A percentile compares a stretch with the other conserved stretches of the same genome.
These are phyloP conservation scores for Rhinichthys klamathensis DNA, from an alignment of 2,113 vertebrate genomes.

Conservation along the genomic window DNA sequence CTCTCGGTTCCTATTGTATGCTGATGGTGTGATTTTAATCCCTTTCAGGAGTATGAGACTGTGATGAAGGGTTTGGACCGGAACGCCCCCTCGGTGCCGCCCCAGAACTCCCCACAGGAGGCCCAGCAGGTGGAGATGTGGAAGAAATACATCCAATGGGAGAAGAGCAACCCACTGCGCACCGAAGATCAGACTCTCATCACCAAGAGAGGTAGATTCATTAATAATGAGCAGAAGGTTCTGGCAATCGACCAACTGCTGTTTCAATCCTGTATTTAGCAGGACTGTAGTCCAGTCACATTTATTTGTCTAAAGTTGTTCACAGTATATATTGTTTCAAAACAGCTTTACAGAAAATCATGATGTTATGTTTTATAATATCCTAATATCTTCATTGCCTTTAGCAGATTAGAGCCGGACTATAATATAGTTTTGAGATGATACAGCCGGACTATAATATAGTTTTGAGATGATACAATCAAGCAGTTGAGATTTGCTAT, in stretches of 20 bases:
- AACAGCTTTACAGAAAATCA: not conserved
- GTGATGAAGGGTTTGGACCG: conserved; percentile 98
- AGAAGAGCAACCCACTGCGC: conserved; percentile 96
- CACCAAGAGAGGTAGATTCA: conserved; percentile 93
- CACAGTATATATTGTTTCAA: not conserved
- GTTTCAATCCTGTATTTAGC: not conserved
- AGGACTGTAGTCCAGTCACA: not conserved
- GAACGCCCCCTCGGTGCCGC: conserved; percentile 96
- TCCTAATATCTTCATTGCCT: not conserved
- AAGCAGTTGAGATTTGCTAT: not conserved
- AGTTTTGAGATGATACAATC: too few relatives aligned
- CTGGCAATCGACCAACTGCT: too few relatives aligned
- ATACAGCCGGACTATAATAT: too few relatives aligned
- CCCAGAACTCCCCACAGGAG: conserved; percentile 97
- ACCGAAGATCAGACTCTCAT: conserved; percentile 99
- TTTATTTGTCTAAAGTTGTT: too few relatives aligned
- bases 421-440: not conserved
- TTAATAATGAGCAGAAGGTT: not conserved
- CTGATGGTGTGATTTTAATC: not conserved
- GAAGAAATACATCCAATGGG: conserved; percentile 99
- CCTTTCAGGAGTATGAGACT: conserved; percentile 92
- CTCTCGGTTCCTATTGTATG: not conserved
- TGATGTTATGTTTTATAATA: not conserved
- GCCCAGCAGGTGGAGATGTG: conserved; percentile 99
- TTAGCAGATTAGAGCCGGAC: not conserved